phyloP scores from a whole-genome alignment of 2,888 invertebrate species.

The Marasmarcha lunaedactyla region DNA sequence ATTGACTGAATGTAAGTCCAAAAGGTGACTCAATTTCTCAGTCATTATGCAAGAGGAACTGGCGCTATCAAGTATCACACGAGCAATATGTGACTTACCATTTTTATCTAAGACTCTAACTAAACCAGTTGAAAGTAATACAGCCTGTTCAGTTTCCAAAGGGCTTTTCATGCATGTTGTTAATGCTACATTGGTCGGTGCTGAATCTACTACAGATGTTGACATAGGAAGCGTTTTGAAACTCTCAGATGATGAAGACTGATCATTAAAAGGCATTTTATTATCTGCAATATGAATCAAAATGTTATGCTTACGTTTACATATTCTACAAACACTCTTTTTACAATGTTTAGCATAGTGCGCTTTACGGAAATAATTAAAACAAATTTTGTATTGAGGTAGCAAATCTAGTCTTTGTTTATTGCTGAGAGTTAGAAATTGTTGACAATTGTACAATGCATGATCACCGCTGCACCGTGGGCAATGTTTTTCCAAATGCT shows the following conservation, averaged over 20 bases:
- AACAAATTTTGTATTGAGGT: slow-evolving; percentile 6
- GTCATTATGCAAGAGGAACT: neutral
- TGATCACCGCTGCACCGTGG: slow-evolving; percentile 1
- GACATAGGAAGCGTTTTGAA: too few species aligned
- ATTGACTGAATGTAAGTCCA: neutral
- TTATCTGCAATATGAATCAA: too few species aligned
- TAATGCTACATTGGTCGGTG: too few species aligned
- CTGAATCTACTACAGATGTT: too few species aligned
- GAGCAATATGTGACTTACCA: neutral
- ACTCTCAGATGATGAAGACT: too few species aligned
- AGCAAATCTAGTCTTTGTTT: slow-evolving; percentile 1
- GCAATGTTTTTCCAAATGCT: neutral
- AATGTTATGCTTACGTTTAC: too few species aligned
- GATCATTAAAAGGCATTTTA: too few species aligned
- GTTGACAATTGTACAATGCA: neutral
- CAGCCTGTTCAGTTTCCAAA: neutral
- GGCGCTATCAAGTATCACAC: too few species aligned
- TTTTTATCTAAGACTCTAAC: neutral
- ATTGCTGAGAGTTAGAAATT: neutral
- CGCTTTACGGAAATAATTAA: slow-evolving; percentile 5
- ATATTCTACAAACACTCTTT: slow-evolving; percentile 5
- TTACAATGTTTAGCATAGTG: slow-evolving; percentile 7
- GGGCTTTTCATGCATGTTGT: neutral
- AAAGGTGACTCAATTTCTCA: neutral
- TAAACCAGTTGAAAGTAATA: neutral